Base-by-base conservation (phyloP, 1,140 invertebrate genomes). In the Trissolcus basalis region DNA sequence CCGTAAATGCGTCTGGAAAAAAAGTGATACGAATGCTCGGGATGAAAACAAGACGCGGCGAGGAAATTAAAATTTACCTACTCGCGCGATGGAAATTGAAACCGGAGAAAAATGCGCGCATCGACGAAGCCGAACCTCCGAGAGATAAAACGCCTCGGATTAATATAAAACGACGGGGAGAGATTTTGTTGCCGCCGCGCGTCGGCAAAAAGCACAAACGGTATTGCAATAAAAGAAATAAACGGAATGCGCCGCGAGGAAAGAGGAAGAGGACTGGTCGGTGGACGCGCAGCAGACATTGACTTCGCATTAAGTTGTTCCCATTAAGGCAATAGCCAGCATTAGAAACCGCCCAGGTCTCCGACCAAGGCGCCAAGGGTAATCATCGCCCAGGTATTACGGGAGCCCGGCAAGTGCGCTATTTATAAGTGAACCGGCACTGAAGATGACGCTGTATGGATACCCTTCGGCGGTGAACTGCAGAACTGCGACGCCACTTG, bases 271-370 rank as follows among this genome's bases (percentile, higher is more conserved):
- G 56, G 78, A 80, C 68, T 64, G 74, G 69, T 78, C 70, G 47
- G 47, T 12, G 54, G 59, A 41, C 27, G 50, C 32, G 77, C 78
- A 77, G 60, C 77, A 65, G 75, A 77, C 79, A 82, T 85, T 83
- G 83, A 83, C 74, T 82, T 83, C 78, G 77, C 81, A 84, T 84
- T 83, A 84, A 83, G 70, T 54, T 69, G 65, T 69, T 69, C 43
- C 50, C 55, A 58, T 71, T 71, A 71, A 77, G 72, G 71, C 60
- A 72, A 74, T 69, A 67, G 36, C 65, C 69, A 75, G 68, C 77
- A 80, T 83, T 81, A 80, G 65, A 75, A 39, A 44, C 19, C 19
- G 64, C 47, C 48, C 50, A 48, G 61, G 67, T 47, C 16, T 43
- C 55, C 80, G 82, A 3, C 19, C 19, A 27, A 27, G 19, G 79